Base-by-base conservation (phyloP, 2,113 vertebrate genomes). In the Tragulus kanchil region DNA sequence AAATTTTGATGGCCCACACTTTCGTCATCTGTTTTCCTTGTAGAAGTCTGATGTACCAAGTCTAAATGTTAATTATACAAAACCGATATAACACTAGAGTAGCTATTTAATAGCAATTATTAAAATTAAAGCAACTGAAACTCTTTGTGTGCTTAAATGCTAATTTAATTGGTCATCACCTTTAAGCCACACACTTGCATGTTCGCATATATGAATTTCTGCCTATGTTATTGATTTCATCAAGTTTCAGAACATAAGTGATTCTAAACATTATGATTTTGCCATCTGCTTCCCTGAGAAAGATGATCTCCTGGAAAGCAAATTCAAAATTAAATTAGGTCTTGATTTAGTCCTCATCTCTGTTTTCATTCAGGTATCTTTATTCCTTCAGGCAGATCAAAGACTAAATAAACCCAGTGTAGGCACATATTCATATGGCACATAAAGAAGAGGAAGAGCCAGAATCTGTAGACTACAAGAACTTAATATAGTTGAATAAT, bases 201-300 rank as follows among this genome's bases (percentile, higher is more conserved):
- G 96, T 95, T 95, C 56, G 92, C 56, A 56, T n/a, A 50, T 16
- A 61, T 82, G 8, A 67, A 73, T 89, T 93, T 87, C 67, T 85
- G 0, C 1, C 15, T 61, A 2, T 10, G 13, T 61, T 79, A 86
- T 86, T 89, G 14, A 75, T 83, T 71, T 11, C 25, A 69, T 62
- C 19, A 83, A 71, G 26, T 93, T 93, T 95, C 16, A 90, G 90
- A 90, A 61, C 23, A 31, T 79, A 78, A 28, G 62, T 89, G 61
- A 79, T 69, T 90, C 82, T 89, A 21, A 89, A 25, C 67, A 84
- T n/a, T 81, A 62, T 59, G n/a, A 64, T 73, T 94, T 93, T 94
- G 50, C 17, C 52, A 56, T 12, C 61, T 8, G 50, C 45, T 95
- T 21, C 4, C 14, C 42, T 87, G 36, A 71, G 89, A 83, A 95